Evolutionary conservation across 2,888 invertebrate genomes (phyloP), one percentile per base, ranked within the genome.

Genomic region (Anoplius nigerrimus): DNA sequence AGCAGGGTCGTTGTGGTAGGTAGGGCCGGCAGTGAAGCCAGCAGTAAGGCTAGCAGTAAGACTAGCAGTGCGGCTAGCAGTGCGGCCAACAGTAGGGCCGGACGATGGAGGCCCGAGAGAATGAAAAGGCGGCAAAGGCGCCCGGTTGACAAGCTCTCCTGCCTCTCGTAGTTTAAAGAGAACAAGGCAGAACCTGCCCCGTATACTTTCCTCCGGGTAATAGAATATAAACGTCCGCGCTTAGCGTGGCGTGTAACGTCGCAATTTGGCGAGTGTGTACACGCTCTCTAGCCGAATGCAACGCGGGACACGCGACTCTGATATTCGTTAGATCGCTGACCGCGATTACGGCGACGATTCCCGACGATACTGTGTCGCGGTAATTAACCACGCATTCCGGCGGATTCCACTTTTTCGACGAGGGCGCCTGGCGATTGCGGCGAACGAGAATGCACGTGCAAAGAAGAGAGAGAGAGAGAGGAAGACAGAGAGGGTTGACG

Each of bases 131-230:
- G 24, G 24, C 24, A 6, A 2, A 24, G 3, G 24, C 3, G n/a
- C n/a, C n/a, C 6, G 6, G 57, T 45, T 57, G 76, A 76, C 76
- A 72, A 72, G 67, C 75, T 64, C 64, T 63, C 60, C 69, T 51
- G 22, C n/a, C 24, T 15, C 24, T 66, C 59, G 48, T 53, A 54
- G 66, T n/a, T n/a, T n/a, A n/a, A n/a, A n/a, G n/a, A n/a, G n/a
- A n/a, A n/a, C 66, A 62, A 51, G 54, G 55, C 27, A 27, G 24
- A 18, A n/a, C 48, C 5, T 45, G n/a, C 42, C 6, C 6, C 45
- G 45, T 24, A 24, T 24, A 24, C 24, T 24, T 24, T 24, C 24
- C 24, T 42, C 42, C 4, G 16, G 57, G 57, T 52, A 62, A 55
- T 46, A 62, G 59, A 69, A 55, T 61, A 58, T 55, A 59, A 54